A percentile compares a stretch with the other conserved stretches of the same genome.
Conservation (phyloP, 2,888 invertebrate genomes). For the Andrena praecox region DNA sequence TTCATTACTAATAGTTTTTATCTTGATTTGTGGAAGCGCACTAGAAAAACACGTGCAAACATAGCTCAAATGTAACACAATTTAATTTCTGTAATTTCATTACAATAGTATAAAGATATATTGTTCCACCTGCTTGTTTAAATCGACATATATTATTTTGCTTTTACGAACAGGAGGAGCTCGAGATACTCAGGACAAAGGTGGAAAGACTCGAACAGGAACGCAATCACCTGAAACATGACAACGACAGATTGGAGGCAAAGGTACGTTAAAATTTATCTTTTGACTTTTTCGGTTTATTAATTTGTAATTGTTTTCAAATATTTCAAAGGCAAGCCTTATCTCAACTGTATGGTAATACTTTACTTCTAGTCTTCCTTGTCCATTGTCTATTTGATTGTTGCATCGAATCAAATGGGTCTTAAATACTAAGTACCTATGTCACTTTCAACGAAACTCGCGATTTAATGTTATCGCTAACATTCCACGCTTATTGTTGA, state of each 20-base stretch:
- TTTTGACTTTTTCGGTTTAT: not conserved
- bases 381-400: too few relatives aligned
- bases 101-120: too few relatives aligned
- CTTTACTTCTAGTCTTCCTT: too few relatives aligned
- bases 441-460: too few relatives aligned
- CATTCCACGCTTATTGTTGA: too few relatives aligned
- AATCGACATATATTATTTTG: not conserved
- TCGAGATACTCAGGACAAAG: constrained; percentile 92
- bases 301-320: not conserved
- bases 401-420: too few relatives aligned
- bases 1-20: not conserved
- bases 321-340: not conserved
- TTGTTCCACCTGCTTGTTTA: not conserved
- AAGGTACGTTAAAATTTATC: constrained; percentile 89
- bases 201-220: constrained; percentile 95
- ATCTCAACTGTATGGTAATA: too few relatives aligned
- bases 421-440: too few relatives aligned
- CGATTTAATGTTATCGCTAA: too few relatives aligned
- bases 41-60: not conserved
- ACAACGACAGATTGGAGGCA: constrained; percentile 95
- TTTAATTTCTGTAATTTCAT: not conserved
- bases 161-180: constrained; percentile 89
- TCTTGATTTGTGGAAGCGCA: too few relatives aligned
- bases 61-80: not conserved
- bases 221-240: constrained; percentile 93